These are phyloP conservation scores for Diceros bicornis DNA, from an alignment of 2,797 vertebrate genomes.

Conservation along the genomic window DNA sequence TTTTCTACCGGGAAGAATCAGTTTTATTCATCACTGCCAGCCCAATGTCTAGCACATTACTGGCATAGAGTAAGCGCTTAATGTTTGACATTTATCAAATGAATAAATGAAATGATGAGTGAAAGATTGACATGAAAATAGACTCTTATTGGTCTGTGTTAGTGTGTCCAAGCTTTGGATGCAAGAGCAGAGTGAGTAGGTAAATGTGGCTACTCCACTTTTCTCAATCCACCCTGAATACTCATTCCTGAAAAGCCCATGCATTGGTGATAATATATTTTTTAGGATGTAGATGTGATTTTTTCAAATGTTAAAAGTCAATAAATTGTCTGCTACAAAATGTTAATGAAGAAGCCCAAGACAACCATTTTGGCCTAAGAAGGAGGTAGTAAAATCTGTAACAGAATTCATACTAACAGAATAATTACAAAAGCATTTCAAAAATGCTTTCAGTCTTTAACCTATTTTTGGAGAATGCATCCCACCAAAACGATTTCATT, in stretches of 20 bases:
- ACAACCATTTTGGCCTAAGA: not conserved
- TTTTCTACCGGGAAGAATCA: not conserved
- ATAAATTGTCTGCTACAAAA: constrained; percentile 24
- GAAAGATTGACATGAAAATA: not conserved
- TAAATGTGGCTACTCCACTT: not conserved
- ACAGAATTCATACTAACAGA: not conserved
- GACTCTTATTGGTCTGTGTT: not conserved
- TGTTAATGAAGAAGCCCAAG: not conserved
- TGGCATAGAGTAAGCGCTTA: not conserved
- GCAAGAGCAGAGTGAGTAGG: not conserved
- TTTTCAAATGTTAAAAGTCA: constrained; percentile 18
- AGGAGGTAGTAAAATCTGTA: constrained; percentile 4
- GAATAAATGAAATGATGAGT: not conserved
- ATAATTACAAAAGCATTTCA: constrained; percentile 10
- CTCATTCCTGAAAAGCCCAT: not conserved
- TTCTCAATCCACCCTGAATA: not conserved
- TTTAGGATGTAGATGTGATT: not conserved
- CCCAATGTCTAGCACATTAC: not conserved
- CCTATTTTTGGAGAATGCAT: not conserved
- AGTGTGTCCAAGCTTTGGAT: not conserved
- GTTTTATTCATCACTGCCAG: not conserved
- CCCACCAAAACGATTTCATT: not conserved
- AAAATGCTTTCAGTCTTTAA: not conserved
- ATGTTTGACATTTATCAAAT: not conserved
- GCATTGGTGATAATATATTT: not conserved